These are phyloP conservation scores for Choristoneura rosaceana DNA, from an alignment of 2,888 invertebrate genomes.

Conservation along the genomic window DNA sequence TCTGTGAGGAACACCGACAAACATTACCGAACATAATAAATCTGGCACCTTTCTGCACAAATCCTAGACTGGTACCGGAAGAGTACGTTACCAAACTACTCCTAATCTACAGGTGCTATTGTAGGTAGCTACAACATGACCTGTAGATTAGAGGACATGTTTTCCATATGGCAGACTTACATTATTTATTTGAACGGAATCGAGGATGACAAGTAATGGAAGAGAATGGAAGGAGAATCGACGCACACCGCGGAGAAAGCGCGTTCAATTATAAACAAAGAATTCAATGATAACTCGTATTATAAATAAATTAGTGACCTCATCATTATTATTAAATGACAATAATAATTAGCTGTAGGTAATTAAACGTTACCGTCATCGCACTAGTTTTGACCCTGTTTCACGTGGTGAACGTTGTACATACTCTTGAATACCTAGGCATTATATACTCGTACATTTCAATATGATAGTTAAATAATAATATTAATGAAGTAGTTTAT, in stretches of 20 bases:
- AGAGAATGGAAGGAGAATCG: background rate
- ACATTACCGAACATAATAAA: too few species aligned
- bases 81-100: too few species aligned
- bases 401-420: too few species aligned
- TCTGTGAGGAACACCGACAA: too few species aligned
- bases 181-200: background rate
- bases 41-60: too few species aligned
- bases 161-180: background rate
- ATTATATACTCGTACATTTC: too few species aligned
- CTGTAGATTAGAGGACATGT: background rate
- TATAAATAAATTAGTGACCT: background rate
- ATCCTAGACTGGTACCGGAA: too few species aligned
- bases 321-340: background rate
- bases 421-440: too few species aligned
- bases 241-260: background rate
- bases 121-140: too few species aligned
- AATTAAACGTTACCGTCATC: background rate
- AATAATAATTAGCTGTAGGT: background rate
- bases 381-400: background rate
- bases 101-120: too few species aligned
- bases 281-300: background rate
- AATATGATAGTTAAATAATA: too few species aligned
- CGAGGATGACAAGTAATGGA: background rate
- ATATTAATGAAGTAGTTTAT: too few species aligned
- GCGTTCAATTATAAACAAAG: background rate